phyloP scores from a whole-genome alignment of 1,140 invertebrate species.

The Camponotus pennsylvanicus region DNA sequence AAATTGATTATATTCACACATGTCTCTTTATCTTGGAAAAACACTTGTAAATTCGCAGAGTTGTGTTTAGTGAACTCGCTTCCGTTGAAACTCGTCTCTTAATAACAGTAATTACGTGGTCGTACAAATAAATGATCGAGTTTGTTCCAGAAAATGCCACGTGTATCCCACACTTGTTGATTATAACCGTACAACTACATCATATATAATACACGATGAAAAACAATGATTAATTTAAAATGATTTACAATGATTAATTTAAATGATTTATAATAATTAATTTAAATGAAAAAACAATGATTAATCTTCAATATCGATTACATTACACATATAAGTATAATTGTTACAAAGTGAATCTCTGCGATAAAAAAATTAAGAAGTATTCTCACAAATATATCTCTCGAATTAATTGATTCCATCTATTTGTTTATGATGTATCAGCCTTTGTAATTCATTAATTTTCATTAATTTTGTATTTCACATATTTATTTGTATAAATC shows the following conservation, averaged over 20 bases:
- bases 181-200: not conserved
- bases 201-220: not conserved
- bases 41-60: not conserved
- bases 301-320: not conserved
- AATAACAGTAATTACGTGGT: constrained; percentile 4
- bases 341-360: not conserved
- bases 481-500: not conserved
- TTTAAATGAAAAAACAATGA: too few relatives aligned
- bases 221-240: not conserved
- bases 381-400: not conserved
- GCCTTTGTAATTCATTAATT: not conserved
- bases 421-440: not conserved
- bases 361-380: not conserved
- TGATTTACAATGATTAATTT: too few relatives aligned
- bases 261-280: too few relatives aligned
- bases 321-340: not conserved
- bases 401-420: not conserved
- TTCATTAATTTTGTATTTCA: too few relatives aligned
- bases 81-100: constrained; percentile 1
- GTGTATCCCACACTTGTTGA: too few relatives aligned
- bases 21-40: not conserved
- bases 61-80: not conserved
- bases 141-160: not conserved
- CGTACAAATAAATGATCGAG: not conserved
- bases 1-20: not conserved